Evolutionary conservation across 1,140 invertebrate genomes (phyloP), one percentile per base, ranked within the genome.

Genomic region (Pentalonia nigronervosa): DNA sequence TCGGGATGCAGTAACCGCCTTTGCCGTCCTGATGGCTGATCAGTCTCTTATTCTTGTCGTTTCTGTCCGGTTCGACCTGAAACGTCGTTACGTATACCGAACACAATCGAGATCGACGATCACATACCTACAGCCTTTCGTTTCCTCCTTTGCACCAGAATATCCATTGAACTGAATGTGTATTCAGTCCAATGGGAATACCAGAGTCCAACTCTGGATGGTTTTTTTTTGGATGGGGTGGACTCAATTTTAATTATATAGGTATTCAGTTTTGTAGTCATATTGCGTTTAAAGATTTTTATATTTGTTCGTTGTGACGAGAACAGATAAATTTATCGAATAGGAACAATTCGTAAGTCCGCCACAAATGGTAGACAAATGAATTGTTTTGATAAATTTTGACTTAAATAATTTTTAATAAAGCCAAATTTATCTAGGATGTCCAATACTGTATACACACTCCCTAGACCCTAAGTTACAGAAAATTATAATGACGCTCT

Each of bases 31-130:
- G 89, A 11, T 67, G 60, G 60, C 30, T 90, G 36, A 90, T 86
- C 91, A 93, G 81, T 84, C 91, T 83, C 47, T 83, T 76, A 48
- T 91, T 93, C 34, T 93, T 93, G 2, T 93, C 91, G 45, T 83
- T 47, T 41, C 67, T 48, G n/a, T 92, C 81, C 48, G 21, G 56
- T 41, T 93, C 81, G 21, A 84, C 81, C 91, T 93, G 48, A 7
- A 56, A 93, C 53, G 83, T 30, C 20, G 34, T 36, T 67, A 41
- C 53, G 60, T 67, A 67, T 67, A 67, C 60, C 60, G 60, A 67
- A 67, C 60, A 67, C 60, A 67, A 67, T 67, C 60, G 60, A 67
- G 60, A 67, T 67, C 60, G 30, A 67, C 6, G 60, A 7, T 6
- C 11, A 30, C 60, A 30, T 3, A 0, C 60, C 30, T 25, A 14